Evolutionary conservation across 2,888 invertebrate species (phyloP), one percentile per base, ranked within the genome.

Genomic region (Trichogramma dendrolimi): DNA sequence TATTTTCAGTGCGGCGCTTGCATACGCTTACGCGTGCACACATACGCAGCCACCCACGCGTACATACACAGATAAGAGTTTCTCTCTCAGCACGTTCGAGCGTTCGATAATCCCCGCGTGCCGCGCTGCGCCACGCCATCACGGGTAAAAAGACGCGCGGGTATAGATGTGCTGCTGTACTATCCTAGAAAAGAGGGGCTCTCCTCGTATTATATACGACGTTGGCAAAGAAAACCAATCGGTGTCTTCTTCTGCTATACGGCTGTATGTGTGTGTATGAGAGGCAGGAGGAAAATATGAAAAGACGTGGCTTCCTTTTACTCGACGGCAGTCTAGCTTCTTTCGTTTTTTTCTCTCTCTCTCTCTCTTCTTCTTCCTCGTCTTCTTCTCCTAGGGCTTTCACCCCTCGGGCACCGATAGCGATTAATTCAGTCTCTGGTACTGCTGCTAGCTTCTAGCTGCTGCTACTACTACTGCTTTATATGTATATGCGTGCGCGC

Each of bases 161-260:
- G 55, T 11, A 6, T 54, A 54, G 44, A 10, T 4, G 27, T 14
- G 39, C 11, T 14, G 57, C 27, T 27, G 27, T 27, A 27, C 27
- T 27, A 27, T 27, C 27, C 27, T 27, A 27, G 27, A 27, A 27
- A 27, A 27, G 27, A 27, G 27, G 27, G 27, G 27, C 27, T 27
- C 27, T 27, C 27, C 27, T 27, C 27, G 27, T 27, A 27, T 27
- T 27, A 27, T 27, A 27, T 27, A 27, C 27, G 54, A 44, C 38
- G 58, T 55, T 64, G 62, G 64, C 62, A 62, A 60, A 64, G 60
- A 49, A 64, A 64, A 64, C 54, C 64, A 64, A 64, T 64, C 64
- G 64, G 39, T 47, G 58, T 55, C 61, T 53, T 43, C 49, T 46
- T 48, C 49, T 55, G n/a, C 55, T 8, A 40, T 42, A 42, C 41